Evolutionary conservation across 1,140 invertebrate species (phyloP), one percentile per base, ranked within the genome.

Genomic region (Drosophila ficusphila): DNA sequence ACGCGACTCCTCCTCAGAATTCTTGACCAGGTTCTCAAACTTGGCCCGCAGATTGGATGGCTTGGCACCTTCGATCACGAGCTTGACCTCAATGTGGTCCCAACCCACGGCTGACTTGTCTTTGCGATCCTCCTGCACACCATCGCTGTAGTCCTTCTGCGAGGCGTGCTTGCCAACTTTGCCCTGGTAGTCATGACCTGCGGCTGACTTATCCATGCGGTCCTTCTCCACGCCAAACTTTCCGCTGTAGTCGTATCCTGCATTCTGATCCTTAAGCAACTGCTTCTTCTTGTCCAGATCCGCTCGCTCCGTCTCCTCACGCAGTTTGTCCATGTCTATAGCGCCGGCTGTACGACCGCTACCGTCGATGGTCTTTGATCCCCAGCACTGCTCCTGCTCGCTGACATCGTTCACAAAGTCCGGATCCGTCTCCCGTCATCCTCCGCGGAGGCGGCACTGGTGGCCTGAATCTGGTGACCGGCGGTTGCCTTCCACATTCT

Each of bases 361-460:
- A 9, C 95, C 96, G 79, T 96, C 94, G 6, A 97, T 93, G 21
- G 96, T 97, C 79, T 96, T 95, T 0, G 96, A 96, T 1, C 97
- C 97, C 97, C 97, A 98, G 91, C 97, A 92, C 91, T 98, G 97
- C 86, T 98, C 96, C 91, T 97, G 94, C 92, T 98, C 97, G 36
- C 94, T 96, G 1, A 98, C 96, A 94, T 98, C 96, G 93, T 98
- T 98, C 8, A 97, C 93, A 92, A 97, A 98, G 92, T 98, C 96
- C 2, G 97, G 96, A 92, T 98, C 97, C 2, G 97, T 98, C 92
- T 98, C 97, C 97, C 97, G 91, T 97, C 96, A 89, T 96, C 95
- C 54, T 95, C 92, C 12, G 68, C 76, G 4, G 56, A 31, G 31
- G 42, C 27, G 41, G 12, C 57, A 91, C 76, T 70, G 72, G 65